phyloP scores from a whole-genome alignment of 2,797 vertebrate species.

The Centroberyx gerrardi region DNA sequence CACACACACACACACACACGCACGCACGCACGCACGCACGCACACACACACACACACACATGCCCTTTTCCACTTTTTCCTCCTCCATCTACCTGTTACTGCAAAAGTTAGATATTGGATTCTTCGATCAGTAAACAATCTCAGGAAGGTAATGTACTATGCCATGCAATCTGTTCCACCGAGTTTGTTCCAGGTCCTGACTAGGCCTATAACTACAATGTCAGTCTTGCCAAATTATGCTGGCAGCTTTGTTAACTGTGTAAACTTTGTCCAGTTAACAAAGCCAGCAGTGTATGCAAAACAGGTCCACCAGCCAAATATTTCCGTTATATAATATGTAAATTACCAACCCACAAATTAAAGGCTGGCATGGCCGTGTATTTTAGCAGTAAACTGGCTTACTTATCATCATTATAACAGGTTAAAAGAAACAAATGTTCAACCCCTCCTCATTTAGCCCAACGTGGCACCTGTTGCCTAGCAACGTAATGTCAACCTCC shows the following conservation, averaged over 20 bases:
- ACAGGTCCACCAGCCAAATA: constrained; percentile 2
- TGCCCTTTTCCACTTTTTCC: not conserved
- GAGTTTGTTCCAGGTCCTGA: not conserved
- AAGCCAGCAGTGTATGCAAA: constrained; percentile 12
- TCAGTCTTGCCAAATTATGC: not conserved
- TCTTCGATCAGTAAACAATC: not conserved
- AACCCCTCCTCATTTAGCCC: constrained; percentile 17
- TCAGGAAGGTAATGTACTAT: not conserved
- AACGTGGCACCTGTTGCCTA: constrained; percentile 68
- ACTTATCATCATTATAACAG: not conserved
- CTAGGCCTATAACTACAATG: not conserved
- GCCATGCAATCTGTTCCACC: not conserved
- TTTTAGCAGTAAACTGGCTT: not conserved
- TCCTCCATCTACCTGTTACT: not conserved
- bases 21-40: not conserved
- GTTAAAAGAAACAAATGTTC: constrained; percentile 1
- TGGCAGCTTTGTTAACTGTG: constrained; percentile 10
- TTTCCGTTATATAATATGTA: constrained; percentile 6
- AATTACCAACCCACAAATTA: constrained; percentile 17
- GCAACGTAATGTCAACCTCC: constrained; percentile 74
- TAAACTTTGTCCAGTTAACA: not conserved
- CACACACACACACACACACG: not conserved
- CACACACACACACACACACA: not conserved
- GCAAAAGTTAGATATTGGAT: not conserved
- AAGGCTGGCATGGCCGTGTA: not conserved